Evolutionary conservation across 1,140 invertebrate species (phyloP).

Genomic region (Adelges cooleyi): DNA sequence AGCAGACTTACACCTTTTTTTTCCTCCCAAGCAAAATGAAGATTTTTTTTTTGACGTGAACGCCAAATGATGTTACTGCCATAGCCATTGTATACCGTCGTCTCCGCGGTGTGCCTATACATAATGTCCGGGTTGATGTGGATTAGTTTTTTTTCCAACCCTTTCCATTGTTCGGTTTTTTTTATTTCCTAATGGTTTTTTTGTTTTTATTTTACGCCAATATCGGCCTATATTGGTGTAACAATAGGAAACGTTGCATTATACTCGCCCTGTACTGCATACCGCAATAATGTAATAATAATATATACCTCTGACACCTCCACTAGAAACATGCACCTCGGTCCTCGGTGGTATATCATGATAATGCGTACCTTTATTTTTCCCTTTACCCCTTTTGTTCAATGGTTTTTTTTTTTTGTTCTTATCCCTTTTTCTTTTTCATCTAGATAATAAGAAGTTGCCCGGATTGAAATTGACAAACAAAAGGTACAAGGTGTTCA

Average conservation of each 20-base stretch:
- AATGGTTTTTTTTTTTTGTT: background rate
- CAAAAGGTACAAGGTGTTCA: constrained; percentile 32
- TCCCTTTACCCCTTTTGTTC: background rate
- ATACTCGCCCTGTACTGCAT: too few species aligned
- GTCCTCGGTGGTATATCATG: background rate
- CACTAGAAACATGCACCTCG: background rate
- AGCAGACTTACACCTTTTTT: too few species aligned
- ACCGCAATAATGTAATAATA: too few species aligned
- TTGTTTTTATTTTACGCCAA: background rate
- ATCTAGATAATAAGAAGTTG: constrained; percentile 10
- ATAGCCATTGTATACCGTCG: too few species aligned
- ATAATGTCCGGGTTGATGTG: too few species aligned
- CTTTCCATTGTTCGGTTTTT: background rate
- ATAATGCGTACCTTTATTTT: background rate
- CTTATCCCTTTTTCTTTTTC: background rate
- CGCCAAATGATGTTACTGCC: too few species aligned
- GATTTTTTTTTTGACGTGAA: too few species aligned
- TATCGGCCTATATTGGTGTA: background rate
- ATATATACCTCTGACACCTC: background rate
- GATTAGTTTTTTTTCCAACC: background rate
- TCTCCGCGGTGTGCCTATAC: too few species aligned
- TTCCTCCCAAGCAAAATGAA: too few species aligned
- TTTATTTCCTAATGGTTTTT: constrained; percentile 5
- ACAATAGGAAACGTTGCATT: background rate
- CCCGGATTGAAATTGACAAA: constrained; percentile 4